Base-by-base conservation (phyloP, 1,140 invertebrate genomes). In the Protaetia brevitarsis region DNA sequence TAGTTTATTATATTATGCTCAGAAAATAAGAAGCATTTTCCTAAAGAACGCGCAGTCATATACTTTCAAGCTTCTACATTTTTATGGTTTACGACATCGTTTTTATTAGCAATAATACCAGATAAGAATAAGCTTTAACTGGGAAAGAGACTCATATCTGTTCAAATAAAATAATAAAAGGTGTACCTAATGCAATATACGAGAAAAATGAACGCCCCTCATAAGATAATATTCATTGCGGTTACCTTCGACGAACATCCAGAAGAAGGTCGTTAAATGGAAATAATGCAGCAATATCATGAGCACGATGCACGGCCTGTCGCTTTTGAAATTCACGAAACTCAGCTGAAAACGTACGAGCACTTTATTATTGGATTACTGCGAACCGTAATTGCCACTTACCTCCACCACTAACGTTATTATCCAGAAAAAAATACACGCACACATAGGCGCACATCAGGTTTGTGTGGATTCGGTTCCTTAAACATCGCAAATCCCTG, bases 211-310 rank as follows among this genome's bases (percentile, higher is more conserved):
- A n/a, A n/a, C n/a, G n/a, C n/a, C n/a, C n/a, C n/a, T n/a, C n/a
- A n/a, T n/a, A n/a, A n/a, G n/a, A n/a, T n/a, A n/a, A n/a, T n/a
- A n/a, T n/a, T n/a, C n/a, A n/a, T n/a, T n/a, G n/a, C n/a, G n/a
- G n/a, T 86, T 83, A 93, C 93, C 95, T 87, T 97, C 95, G 1
- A 97, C 92, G 76, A 97, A 92, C 94, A 97, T 97, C 95, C 94
- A 97, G 81, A 95, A 96, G 79, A 96, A 97, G 79, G 94, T 96
- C 3, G 94, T 95, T 37, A 93, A 81, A 74, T 93, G 90, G 73
- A 94, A 92, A 79, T 96, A 96, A 77, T 93, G 91, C 72, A 92
- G 86, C 69, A 93, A 81, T 34, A 89, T 85, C 63, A 89, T 85
- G 23, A 94, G 78, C 16, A 86, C 81, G 66, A 89, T 83, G 76